A percentile compares a stretch with the other conserved stretches of the same genome.
These are phyloP conservation scores for Atethmia centrago DNA, from an alignment of 2,888 invertebrate genomes.

Conservation along the genomic window DNA sequence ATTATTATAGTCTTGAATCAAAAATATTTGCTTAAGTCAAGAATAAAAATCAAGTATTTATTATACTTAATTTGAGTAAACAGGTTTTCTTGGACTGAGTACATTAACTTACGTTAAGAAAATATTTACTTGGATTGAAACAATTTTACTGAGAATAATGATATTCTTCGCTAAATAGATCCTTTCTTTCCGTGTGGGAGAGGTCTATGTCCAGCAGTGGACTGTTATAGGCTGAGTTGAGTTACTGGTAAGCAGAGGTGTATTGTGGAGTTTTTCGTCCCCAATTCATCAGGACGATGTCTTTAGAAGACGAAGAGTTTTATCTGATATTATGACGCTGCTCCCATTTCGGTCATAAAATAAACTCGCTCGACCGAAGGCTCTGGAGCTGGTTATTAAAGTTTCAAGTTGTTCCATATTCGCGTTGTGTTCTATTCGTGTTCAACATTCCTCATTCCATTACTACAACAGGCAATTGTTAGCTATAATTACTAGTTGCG, in stretches of 20 bases:
- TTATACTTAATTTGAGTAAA: too few relatives aligned
- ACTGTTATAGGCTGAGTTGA: too few relatives aligned
- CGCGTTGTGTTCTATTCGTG: background rate
- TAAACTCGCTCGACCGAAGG: background rate
- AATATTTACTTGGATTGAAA: too few relatives aligned
- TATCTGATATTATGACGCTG: background rate
- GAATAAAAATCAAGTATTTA: too few relatives aligned
- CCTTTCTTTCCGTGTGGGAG: too few relatives aligned
- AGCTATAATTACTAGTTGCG: constrained; percentile 60
- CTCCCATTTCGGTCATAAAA: background rate
- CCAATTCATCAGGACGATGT: background rate
- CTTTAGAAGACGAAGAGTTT: background rate
- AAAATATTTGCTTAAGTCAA: too few relatives aligned
- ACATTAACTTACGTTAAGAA: too few relatives aligned
- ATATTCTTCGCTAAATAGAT: too few relatives aligned
- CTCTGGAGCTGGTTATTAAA: background rate
- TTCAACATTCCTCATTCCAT: constrained; percentile 22
- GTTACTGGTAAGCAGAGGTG: background rate
- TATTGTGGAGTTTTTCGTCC: background rate
- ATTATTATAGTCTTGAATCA: too few relatives aligned
- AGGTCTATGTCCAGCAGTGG: too few relatives aligned
- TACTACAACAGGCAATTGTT: constrained; percentile 46
- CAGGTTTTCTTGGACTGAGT: too few relatives aligned
- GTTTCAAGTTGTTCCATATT: constrained; percentile 9
- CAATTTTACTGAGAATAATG: too few relatives aligned